Conservation (phyloP, 2,113 vertebrate genomes). For the Bos javanicus region DNA sequence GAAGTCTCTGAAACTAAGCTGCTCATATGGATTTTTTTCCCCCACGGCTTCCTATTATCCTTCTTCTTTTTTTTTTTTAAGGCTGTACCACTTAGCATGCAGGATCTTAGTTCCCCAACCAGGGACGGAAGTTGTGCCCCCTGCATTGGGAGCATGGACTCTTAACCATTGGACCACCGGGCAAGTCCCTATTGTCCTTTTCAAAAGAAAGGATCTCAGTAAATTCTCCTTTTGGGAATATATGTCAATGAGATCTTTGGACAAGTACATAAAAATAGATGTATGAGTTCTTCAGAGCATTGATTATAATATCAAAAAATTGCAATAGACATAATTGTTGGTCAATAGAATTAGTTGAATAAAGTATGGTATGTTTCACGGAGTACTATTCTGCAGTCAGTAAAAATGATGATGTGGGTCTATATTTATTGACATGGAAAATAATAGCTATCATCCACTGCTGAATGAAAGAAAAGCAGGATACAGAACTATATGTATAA, state of each 20-base stretch:
- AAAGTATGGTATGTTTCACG: constrained; percentile 33
- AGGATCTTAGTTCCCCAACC: background rate
- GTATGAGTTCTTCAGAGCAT: constrained; percentile 7
- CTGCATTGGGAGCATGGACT: background rate
- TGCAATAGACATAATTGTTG: constrained; percentile 30
- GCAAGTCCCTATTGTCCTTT: background rate
- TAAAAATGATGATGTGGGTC: constrained; percentile 38
- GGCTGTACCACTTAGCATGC: background rate
- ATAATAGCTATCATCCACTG: background rate
- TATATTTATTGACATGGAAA: constrained; percentile 1
- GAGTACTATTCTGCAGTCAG: constrained; percentile 3
- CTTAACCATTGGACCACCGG: background rate
- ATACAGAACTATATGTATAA: background rate
- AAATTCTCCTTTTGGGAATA: background rate
- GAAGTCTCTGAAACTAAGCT: background rate
- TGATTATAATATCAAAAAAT: constrained; percentile 47
- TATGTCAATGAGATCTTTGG: background rate
- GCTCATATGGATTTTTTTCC: background rate
- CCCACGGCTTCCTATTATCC: background rate
- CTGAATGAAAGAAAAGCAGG: background rate
- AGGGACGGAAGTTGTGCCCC: background rate
- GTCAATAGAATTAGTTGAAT: constrained; percentile 48
- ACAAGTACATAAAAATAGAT: constrained; percentile 49
- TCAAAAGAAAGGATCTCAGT: constrained; percentile 4
- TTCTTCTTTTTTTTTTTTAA: background rate